Base-by-base conservation (phyloP, 2,113 vertebrate species). In the Elachura formosa region DNA sequence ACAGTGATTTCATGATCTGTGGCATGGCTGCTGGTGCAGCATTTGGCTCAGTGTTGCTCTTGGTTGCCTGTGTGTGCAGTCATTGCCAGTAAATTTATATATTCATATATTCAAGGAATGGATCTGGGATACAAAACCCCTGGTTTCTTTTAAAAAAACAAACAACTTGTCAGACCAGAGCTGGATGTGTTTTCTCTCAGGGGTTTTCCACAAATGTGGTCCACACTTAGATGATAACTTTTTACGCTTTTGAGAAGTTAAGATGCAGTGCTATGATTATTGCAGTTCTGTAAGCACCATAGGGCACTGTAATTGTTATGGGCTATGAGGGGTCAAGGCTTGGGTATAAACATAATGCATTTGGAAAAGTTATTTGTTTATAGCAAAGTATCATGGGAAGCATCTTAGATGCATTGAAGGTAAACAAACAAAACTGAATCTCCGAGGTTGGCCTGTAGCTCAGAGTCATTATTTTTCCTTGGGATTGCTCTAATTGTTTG, bases 331-430 rank as follows among this genome's bases (percentile, higher is more conserved):
- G 88, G 75, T 93, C 90, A 90, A 51, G 56, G 51, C 83, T 93
- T 89, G 81, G 17, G 28, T 91, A n/a, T 69, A 66, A 90, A 91
- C 38, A 55, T 36, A 58, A 80, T 46, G 51, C 59, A 74, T 19
- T 59, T 85, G 59, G 68, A 66, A 88, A 90, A 88, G 33, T 34
- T 69, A 83, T 54, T 94, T 96, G 90, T 90, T 92, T 94, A 59
- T 51, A 55, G 88, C 38, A 12, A 66, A 48, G 52, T 55, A 82
- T 94, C 66, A n/a, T 11, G n/a, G 86, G 82, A 74, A 77, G 18
- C 31, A 88, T 95, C 81, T 94, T 40, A 79, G 82, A 62, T 89
- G 67, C 7, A 9, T 87, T 92, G 66, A 75, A 89, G 49, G 61
- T 78, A 95, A 96, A 83, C 69, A 95, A 94, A 89, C 73, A 87